These are phyloP conservation scores for Mythimna vitellina DNA, from an alignment of 2,888 invertebrate species.

Conservation along the genomic window DNA sequence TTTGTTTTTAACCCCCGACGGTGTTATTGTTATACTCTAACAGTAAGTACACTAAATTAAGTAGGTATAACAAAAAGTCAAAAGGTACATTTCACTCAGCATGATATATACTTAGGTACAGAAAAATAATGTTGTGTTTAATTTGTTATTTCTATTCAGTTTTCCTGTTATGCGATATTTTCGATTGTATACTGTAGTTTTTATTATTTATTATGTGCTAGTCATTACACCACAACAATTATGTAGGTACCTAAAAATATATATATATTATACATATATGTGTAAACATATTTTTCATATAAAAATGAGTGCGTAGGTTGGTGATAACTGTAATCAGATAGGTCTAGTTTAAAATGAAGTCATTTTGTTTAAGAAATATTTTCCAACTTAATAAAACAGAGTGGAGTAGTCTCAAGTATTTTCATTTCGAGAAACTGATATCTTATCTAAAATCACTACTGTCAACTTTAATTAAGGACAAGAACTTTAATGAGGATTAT, in stretches of 20 bases:
- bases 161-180: conserved; percentile 32
- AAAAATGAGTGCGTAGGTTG: not conserved
- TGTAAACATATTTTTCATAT: not conserved
- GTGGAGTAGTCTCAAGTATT: conserved; percentile 15
- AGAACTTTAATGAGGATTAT: conserved; percentile 53
- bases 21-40: too few relatives aligned
- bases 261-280: too few relatives aligned
- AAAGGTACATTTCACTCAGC: conserved; percentile 2
- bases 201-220: not conserved
- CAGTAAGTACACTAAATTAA: too few relatives aligned
- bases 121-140: not conserved
- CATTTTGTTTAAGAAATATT: not conserved
- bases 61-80: not conserved
- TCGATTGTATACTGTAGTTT: not conserved
- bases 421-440: conserved; percentile 19
- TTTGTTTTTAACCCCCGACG: too few relatives aligned
- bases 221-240: not conserved
- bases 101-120: not conserved
- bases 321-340: conserved; percentile 7
- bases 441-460: conserved; percentile 22
- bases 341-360: not conserved
- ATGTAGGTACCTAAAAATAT: not conserved
- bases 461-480: conserved; percentile 56
- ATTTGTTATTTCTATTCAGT: conserved; percentile 1
- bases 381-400: conserved; percentile 17